phyloP scores from a whole-genome alignment of 2,113 vertebrate species.

The Saccopteryx bilineata region DNA sequence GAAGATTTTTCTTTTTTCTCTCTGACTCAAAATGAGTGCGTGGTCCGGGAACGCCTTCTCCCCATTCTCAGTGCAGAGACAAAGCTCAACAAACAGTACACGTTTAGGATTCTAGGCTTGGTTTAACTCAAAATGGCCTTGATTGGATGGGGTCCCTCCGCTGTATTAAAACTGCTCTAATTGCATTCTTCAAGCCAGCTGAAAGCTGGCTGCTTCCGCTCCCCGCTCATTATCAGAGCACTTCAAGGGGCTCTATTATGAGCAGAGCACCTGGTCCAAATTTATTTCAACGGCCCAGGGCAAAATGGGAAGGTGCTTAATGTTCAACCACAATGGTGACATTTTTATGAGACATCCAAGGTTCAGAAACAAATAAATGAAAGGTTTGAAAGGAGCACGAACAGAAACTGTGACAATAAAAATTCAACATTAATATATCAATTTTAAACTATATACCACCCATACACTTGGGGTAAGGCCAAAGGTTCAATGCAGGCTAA shows the following conservation, averaged over 20 bases:
- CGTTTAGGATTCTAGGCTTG: conserved; percentile 85
- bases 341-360: conserved; percentile 95
- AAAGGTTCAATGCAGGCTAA: conserved; percentile 87
- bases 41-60: conserved; percentile 60
- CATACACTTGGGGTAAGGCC: conserved; percentile 88
- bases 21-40: neutral
- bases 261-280: conserved; percentile 92
- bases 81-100: conserved; percentile 61
- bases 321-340: conserved; percentile 97
- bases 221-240: conserved; percentile 91
- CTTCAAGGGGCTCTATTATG: conserved; percentile 92
- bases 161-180: conserved; percentile 90
- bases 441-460: conserved; percentile 91
- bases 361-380: conserved; percentile 93
- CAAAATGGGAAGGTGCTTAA: conserved; percentile 95
- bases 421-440: conserved; percentile 92
- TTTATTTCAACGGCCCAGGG: conserved; percentile 93
- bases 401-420: conserved; percentile 92
- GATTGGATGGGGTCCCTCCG: conserved; percentile 88
- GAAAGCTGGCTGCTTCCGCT: conserved; percentile 91
- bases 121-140: conserved; percentile 85
- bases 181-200: conserved; percentile 91
- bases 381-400: conserved; percentile 91
- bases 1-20: conserved; percentile 34
- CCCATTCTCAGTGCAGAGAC: conserved; percentile 56